phyloP scores from a whole-genome alignment of 1,140 invertebrate genomes.

The Ctenoplectra terminalis region DNA sequence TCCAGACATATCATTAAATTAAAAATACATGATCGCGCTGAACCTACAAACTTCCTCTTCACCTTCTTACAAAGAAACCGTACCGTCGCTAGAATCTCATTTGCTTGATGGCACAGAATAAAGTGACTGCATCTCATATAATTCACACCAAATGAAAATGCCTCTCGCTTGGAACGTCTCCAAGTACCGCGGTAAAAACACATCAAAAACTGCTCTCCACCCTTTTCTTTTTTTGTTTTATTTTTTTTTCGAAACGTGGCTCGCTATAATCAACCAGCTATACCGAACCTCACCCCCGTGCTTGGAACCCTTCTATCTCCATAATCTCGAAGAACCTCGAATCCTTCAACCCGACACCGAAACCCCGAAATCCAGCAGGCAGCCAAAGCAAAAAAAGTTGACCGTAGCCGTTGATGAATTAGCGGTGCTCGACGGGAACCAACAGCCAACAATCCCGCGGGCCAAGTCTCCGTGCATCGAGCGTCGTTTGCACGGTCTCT shows the following conservation, averaged over 20 bases:
- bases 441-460: slow-evolving; percentile 11
- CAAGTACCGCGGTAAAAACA: neutral
- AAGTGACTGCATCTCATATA: neutral
- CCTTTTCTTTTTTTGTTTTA: neutral
- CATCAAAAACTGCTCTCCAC: neutral
- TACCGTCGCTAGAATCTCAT: neutral
- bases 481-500: slow-evolving; percentile 20
- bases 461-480: neutral
- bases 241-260: neutral
- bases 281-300: too few species aligned
- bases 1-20: neutral
- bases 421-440: slow-evolving; percentile 18
- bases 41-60: neutral
- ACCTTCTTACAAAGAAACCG: neutral
- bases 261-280: too few species aligned
- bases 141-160: neutral
- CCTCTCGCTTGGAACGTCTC: neutral
- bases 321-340: neutral
- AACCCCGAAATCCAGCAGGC: neutral
- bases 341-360: neutral
- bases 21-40: neutral
- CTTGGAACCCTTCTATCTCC: neutral
- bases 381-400: neutral
- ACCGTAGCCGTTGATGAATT: slow-evolving; percentile 26
- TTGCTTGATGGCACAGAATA: slow-evolving; percentile 19